Conservation (phyloP, 2,888 invertebrate genomes). For the Prosapia bicincta region DNA sequence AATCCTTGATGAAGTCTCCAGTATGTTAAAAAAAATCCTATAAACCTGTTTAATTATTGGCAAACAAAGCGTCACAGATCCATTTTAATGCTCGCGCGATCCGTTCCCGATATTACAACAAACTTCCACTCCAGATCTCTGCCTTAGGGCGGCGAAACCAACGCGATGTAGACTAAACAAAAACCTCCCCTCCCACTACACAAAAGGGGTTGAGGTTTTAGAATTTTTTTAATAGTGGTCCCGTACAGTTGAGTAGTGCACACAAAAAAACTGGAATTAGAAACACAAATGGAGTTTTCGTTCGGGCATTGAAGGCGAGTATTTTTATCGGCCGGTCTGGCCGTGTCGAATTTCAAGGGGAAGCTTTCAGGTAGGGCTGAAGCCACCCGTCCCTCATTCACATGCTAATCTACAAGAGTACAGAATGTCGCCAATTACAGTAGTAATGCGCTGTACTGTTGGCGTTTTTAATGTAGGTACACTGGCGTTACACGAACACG, state of each 20-base stretch:
- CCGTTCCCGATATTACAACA: too few relatives aligned
- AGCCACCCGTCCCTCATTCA: neutral
- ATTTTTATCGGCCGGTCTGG: neutral
- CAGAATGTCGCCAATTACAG: neutral
- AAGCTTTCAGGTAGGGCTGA: neutral
- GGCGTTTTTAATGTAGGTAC: too few relatives aligned
- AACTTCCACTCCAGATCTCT: too few relatives aligned
- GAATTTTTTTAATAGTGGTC: conserved; percentile 28
- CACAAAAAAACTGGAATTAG: conserved; percentile 21
- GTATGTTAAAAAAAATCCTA: too few relatives aligned
- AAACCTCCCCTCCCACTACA: conserved; percentile 22
- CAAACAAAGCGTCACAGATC: too few relatives aligned
- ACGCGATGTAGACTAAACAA: conserved; percentile 28
- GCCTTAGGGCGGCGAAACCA: conserved; percentile 9
- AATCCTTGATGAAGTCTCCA: too few relatives aligned
- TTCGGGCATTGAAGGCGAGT: conserved; percentile 12
- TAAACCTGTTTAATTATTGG: too few relatives aligned
- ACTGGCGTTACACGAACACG: too few relatives aligned
- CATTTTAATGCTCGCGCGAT: too few relatives aligned
- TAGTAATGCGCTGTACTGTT: too few relatives aligned
- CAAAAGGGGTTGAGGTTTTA: conserved; percentile 28
- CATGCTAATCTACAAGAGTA: neutral
- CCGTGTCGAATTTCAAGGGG: neutral
- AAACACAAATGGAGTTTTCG: conserved; percentile 28
- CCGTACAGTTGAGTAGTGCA: conserved; percentile 11